A percentile compares a stretch with the other conserved stretches of the same genome.
These are phyloP conservation scores for Heterocephalus glaber DNA, from an alignment of 2,113 vertebrate genomes.

Conservation along the genomic window DNA sequence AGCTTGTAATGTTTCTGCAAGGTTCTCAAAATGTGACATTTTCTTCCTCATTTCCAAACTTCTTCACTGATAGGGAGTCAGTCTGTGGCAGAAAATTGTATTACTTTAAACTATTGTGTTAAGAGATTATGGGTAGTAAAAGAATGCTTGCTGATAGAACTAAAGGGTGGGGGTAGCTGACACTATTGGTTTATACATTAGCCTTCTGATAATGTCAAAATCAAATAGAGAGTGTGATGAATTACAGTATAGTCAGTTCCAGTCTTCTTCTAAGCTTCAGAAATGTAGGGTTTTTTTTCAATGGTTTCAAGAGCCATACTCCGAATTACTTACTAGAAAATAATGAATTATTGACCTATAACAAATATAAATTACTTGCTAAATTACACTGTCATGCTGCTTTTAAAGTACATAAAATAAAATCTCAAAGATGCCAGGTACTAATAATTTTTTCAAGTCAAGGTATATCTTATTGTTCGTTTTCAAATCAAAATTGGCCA, in stretches of 20 bases:
- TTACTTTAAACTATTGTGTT: neutral
- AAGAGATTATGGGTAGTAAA: neutral
- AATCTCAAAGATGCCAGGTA: neutral
- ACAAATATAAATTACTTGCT: neutral
- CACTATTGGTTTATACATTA: neutral
- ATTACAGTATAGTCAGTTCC: neutral
- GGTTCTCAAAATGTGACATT: neutral
- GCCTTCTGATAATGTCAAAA: neutral
- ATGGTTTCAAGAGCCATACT: neutral
- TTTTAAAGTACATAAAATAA: slow-evolving; percentile 13
- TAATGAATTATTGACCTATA: neutral
- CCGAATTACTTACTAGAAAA: neutral
- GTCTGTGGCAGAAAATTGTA: neutral
- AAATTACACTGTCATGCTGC: neutral
- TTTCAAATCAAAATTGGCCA: neutral
- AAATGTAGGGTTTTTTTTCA: neutral
- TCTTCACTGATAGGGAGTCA: neutral
- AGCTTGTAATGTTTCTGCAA: neutral
- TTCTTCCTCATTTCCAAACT: neutral
- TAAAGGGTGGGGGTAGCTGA: neutral
- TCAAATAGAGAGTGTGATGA: neutral
- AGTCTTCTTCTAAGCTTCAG: neutral
- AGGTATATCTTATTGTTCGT: neutral
- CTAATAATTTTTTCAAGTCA: neutral
- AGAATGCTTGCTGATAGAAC: neutral